A percentile compares a stretch with the other conserved stretches of the same genome.
phyloP scores from a whole-genome alignment of 2,113 vertebrate species.

The Dicentrarchus labrax region DNA sequence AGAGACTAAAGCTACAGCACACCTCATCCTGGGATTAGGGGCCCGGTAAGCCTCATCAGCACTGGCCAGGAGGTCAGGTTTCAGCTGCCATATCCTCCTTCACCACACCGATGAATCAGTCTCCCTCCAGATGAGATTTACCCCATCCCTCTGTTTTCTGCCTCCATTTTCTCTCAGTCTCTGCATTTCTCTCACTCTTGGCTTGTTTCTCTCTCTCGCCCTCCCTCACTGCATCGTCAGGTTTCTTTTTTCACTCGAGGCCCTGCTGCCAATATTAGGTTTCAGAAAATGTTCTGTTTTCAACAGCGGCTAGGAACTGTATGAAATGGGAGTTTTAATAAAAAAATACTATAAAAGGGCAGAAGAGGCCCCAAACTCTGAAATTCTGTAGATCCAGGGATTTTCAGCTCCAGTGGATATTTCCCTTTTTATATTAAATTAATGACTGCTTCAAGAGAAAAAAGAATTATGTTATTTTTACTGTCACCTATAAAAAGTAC shows the following conservation, averaged over 20 bases:
- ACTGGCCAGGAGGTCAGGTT: slow-evolving; percentile 66
- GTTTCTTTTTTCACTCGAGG: slow-evolving; percentile 55
- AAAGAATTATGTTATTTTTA: not conserved
- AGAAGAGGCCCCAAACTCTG: slow-evolving; percentile 47
- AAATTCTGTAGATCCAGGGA: slow-evolving; percentile 26
- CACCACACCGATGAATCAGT: slow-evolving; percentile 55
- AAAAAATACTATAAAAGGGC: slow-evolving; percentile 55
- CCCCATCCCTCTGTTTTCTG: slow-evolving; percentile 17
- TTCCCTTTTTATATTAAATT: slow-evolving; percentile 13
- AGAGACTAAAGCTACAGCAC: slow-evolving; percentile 51
- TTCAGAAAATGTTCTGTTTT: slow-evolving; percentile 70
- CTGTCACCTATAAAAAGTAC: not conserved
- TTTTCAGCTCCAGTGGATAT: slow-evolving; percentile 31
- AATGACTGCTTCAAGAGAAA: not conserved
- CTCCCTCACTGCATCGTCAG: slow-evolving; percentile 15
- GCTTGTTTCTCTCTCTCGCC: slow-evolving; percentile 11
- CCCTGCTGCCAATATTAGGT: slow-evolving; percentile 70
- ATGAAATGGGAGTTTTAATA: slow-evolving; percentile 72
- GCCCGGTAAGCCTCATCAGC: slow-evolving; percentile 67
- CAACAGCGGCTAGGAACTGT: slow-evolving; percentile 44
- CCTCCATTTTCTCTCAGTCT: slow-evolving; percentile 16
- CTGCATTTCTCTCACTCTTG: slow-evolving; percentile 31
- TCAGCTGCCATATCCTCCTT: slow-evolving; percentile 66
- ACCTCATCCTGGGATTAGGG: slow-evolving; percentile 74
- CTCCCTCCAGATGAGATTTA: slow-evolving; percentile 67